phyloP scores from a whole-genome alignment of 2,113 vertebrate genomes.

The Crotophaga sulcirostris region DNA sequence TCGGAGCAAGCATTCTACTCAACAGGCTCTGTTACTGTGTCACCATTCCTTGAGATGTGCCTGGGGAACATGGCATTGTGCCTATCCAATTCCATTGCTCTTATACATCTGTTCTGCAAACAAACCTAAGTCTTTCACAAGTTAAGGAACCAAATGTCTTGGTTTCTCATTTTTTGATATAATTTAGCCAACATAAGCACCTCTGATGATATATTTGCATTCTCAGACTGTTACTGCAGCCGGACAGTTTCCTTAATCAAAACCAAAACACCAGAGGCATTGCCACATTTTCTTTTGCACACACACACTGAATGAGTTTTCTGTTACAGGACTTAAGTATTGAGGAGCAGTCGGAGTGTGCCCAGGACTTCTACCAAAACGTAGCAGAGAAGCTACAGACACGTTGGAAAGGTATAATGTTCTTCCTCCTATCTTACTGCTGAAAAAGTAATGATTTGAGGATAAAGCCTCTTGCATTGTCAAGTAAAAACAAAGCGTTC shows the following conservation, averaged over 20 bases:
- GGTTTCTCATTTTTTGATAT: background rate
- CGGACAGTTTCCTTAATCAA: background rate
- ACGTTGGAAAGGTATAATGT: slow-evolving; percentile 87
- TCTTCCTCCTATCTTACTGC: background rate
- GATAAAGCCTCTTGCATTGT: background rate
- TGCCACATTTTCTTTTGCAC: background rate
- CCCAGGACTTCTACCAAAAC: slow-evolving; percentile 96
- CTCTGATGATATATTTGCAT: background rate
- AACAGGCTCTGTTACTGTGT: background rate
- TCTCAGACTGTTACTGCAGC: slow-evolving; percentile 40
- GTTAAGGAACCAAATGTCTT: background rate
- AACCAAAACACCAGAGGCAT: background rate
- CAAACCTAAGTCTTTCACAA: background rate
- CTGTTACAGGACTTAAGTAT: slow-evolving; percentile 81
- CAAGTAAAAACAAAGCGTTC: background rate
- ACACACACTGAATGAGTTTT: background rate
- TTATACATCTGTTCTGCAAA: background rate
- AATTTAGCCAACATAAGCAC: background rate
- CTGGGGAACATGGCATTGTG: background rate
- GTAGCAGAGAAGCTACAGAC: slow-evolving; percentile 88
- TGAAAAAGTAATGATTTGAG: background rate
- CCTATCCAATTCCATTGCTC: background rate
- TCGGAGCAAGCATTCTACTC: background rate
- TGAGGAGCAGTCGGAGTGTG: slow-evolving; percentile 92
- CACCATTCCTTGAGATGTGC: background rate